Conservation (phyloP, 2,888 invertebrate species). For the Syrista parreyssii region DNA sequence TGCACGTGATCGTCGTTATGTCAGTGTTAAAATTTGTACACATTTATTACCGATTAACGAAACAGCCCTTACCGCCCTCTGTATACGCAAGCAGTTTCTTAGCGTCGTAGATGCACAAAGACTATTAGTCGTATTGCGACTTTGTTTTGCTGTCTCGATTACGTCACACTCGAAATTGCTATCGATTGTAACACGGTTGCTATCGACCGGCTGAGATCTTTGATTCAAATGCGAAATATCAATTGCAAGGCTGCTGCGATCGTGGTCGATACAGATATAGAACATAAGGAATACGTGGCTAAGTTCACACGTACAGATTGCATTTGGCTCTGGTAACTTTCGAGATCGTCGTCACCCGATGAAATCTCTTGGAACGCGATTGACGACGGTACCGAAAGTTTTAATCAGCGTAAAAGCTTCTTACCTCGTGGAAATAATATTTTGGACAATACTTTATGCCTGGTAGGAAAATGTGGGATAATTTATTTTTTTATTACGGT, state of each 20-base stretch:
- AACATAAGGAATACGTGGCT: no score
- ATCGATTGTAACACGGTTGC: not conserved
- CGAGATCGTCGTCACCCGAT: not conserved
- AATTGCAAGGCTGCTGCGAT: not conserved
- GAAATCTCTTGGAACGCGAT: not conserved
- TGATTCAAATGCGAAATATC: not conserved
- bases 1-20: not conserved
- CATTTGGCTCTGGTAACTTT: not conserved
- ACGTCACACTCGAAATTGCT: not conserved
- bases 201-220: not conserved
- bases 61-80: not conserved
- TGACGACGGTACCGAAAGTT: not conserved
- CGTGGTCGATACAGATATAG: no score
- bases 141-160: not conserved
- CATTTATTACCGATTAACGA: not conserved
- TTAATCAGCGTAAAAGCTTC: not conserved
- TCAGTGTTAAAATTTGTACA: not conserved
- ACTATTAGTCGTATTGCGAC: not conserved
- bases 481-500: not conserved
- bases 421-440: not conserved
- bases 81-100: not conserved
- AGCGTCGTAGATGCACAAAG: not conserved
- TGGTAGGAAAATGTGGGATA: not conserved
- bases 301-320: not conserved
- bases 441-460: not conserved